Evolutionary conservation across 2,113 vertebrate species (phyloP).

Genomic region (Parus major): DNA sequence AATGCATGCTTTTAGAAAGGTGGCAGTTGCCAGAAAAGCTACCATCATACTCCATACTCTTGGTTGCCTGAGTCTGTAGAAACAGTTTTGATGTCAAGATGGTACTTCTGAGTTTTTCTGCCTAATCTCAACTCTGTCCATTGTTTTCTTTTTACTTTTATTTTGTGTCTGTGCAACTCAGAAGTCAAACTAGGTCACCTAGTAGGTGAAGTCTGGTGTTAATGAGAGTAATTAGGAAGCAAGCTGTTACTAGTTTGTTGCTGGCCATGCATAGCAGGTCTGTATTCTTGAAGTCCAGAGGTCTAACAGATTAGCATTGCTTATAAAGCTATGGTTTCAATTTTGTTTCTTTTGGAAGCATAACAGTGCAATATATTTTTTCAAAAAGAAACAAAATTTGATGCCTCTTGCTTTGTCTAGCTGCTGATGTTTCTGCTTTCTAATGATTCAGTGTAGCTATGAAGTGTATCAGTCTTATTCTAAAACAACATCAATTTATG

Average conservation of each 20-base stretch:
- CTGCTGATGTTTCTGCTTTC: neutral
- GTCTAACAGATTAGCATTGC: neutral
- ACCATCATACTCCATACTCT: neutral
- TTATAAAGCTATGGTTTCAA: neutral
- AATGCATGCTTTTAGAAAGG: neutral
- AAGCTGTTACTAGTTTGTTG: neutral
- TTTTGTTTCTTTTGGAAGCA: neutral
- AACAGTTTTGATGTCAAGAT: neutral
- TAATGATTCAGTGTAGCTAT: neutral
- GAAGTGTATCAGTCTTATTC: neutral
- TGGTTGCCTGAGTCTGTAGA: neutral
- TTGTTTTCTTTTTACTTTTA: neutral
- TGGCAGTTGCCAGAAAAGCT: neutral
- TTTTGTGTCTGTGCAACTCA: neutral
- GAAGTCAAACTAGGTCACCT: neutral
- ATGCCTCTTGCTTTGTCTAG: neutral
- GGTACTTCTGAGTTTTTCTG: neutral
- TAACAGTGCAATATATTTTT: neutral
- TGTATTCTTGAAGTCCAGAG: neutral
- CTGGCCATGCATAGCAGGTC: neutral
- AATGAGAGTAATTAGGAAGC: neutral
- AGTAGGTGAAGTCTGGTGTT: neutral
- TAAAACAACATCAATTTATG: neutral
- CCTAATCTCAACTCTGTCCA: neutral
- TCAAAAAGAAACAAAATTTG: neutral